phyloP scores from a whole-genome alignment of 2,888 invertebrate species.

The Spodoptera exigua region DNA sequence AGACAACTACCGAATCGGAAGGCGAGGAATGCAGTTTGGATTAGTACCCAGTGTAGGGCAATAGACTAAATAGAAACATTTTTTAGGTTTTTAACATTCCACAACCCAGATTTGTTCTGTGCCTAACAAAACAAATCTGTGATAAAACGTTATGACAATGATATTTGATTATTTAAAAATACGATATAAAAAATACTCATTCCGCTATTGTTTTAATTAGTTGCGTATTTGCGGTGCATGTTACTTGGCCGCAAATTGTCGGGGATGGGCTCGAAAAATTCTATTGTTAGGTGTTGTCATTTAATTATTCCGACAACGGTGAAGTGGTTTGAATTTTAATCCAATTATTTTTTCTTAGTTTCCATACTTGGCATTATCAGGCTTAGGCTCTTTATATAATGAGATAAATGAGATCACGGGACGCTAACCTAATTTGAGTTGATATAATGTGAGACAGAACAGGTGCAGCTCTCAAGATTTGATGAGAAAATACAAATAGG shows the following conservation, averaged over 20 bases:
- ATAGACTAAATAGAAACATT: too few relatives aligned
- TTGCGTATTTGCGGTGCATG: neutral
- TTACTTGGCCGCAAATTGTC: slow-evolving; percentile 1
- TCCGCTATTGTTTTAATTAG: neutral
- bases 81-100: too few relatives aligned
- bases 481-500: neutral
- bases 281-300: slow-evolving; percentile 4
- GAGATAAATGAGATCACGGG: slow-evolving; percentile 39
- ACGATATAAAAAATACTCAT: too few relatives aligned
- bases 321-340: slow-evolving; percentile 20
- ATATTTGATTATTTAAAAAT: too few relatives aligned
- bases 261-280: slow-evolving; percentile 6
- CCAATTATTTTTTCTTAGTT: slow-evolving; percentile 34
- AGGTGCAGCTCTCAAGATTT: slow-evolving; percentile 15
- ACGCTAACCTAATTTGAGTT: slow-evolving; percentile 24
- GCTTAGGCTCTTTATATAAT: slow-evolving; percentile 32
- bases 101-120: too few relatives aligned
- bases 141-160: too few relatives aligned
- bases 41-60: too few relatives aligned
- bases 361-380: slow-evolving; percentile 10
- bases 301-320: slow-evolving; percentile 22
- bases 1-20: too few relatives aligned
- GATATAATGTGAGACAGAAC: slow-evolving; percentile 3
- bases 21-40: too few relatives aligned
- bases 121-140: too few relatives aligned